Percentiles rank a stretch among this genome's conserved stretches.
These are phyloP conservation scores for Thermophis baileyi DNA, from an alignment of 2,113 vertebrate genomes.

Conservation along the genomic window DNA sequence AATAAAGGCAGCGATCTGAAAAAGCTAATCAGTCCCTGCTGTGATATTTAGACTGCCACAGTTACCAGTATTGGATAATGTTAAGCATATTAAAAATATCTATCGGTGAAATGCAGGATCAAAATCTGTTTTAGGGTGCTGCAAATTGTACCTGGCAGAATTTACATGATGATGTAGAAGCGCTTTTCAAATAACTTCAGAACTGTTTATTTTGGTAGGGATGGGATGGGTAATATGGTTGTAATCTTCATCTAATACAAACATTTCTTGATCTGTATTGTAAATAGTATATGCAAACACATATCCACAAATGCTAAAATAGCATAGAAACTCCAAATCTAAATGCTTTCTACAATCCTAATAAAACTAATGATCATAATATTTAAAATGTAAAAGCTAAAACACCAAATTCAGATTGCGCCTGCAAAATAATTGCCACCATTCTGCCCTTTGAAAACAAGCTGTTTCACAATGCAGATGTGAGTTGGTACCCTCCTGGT, in stretches of 20 bases:
- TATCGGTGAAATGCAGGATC: constrained; percentile 63
- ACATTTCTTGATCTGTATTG: not conserved
- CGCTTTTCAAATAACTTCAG: not conserved
- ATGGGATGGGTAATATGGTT: not conserved
- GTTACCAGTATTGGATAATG: constrained; percentile 66
- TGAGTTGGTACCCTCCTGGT: not conserved
- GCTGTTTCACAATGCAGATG: not conserved
- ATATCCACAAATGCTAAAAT: not conserved
- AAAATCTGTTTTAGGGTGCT: constrained; percentile 31
- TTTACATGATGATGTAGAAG: not conserved
- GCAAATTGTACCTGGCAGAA: constrained; percentile 27
- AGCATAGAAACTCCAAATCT: not conserved
- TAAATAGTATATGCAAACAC: not conserved
- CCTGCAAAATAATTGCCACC: not conserved
- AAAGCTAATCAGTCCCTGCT: constrained; percentile 81
- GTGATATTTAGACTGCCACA: constrained; percentile 73
- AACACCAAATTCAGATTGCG: not conserved
- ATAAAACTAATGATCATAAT: not conserved
- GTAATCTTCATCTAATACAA: not conserved
- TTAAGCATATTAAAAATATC: constrained; percentile 77
- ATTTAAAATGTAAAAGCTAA: not conserved
- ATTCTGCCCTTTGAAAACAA: not conserved
- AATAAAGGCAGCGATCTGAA: constrained; percentile 78
- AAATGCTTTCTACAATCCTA: not conserved
- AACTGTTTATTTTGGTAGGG: constrained; percentile 11